Evolutionary conservation across 2,888 invertebrate species (phyloP).

Genomic region (Meiosimyza decipiens): DNA sequence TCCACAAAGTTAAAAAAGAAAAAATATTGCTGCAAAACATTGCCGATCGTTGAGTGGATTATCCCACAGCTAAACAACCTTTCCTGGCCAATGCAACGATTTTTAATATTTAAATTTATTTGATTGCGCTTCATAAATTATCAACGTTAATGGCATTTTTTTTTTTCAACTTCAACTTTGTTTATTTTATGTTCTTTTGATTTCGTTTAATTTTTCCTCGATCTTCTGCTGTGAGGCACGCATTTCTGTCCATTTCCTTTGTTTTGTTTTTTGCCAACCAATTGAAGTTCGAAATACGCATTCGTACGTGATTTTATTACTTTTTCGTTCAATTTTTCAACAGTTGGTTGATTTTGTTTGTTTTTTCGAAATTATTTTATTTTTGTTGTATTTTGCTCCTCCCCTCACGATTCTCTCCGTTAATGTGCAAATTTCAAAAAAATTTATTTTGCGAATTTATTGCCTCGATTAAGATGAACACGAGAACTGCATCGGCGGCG

Average conservation of each 20-base stretch:
- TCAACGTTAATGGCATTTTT: slow-evolving; percentile 8
- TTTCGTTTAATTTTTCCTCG: background rate
- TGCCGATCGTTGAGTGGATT: too few species aligned
- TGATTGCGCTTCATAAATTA: slow-evolving; percentile 12
- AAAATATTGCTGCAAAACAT: too few species aligned
- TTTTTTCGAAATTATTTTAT: slow-evolving; percentile 10
- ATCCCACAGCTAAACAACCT: too few species aligned
- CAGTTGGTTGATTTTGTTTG: slow-evolving; percentile 11
- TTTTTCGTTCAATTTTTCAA: slow-evolving; percentile 26
- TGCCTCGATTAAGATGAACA: slow-evolving; percentile 60
- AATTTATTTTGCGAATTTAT: slow-evolving; percentile 53
- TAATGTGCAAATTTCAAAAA: slow-evolving; percentile 18
- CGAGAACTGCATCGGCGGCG: slow-evolving; percentile 21
- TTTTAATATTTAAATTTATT: slow-evolving; percentile 9
- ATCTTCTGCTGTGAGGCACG: background rate
- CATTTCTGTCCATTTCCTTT: background rate
- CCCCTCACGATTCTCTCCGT: background rate
- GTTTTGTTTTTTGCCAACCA: background rate
- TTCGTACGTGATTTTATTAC: background rate
- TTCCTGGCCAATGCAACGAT: background rate
- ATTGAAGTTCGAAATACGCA: background rate
- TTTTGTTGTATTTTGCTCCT: background rate
- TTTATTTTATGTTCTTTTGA: background rate
- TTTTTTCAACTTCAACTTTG: background rate
- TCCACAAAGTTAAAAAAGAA: too few species aligned